Evolutionary conservation across 2,888 invertebrate species (phyloP), one percentile per base, ranked within the genome.

Genomic region (Lasioglossum oenotherae): DNA sequence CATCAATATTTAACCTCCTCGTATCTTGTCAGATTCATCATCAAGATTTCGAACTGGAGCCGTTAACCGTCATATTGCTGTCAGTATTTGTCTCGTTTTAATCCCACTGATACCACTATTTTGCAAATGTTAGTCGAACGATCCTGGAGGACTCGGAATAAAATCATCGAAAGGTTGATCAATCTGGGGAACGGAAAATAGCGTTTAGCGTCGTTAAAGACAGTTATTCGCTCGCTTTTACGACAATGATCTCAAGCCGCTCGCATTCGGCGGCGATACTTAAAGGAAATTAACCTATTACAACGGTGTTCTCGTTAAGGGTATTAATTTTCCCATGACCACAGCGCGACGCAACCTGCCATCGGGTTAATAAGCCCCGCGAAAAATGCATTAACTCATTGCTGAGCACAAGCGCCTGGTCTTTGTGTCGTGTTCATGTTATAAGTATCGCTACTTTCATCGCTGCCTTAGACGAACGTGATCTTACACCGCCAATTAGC

Each of bases 371-470:
- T 79, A 82, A 79, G 73, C 64, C 71, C 76, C 57, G 80, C 49
- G 81, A 85, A 89, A 85, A 89, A 87, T 85, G 85, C 89, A 89
- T 87, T 87, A 84, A 85, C 74, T 82, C 82, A 82, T 89, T 82
- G 85, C 53, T 14, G 35, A 71, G 78, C 27, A 46, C 76, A 31
- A 69, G 46, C n/a, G 2, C 60, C 27, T 14, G 46, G 31, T 67
- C 35, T 14, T 60, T 60, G 60, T 6, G 27, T 14, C 14, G 60
- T 4, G 31, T 16, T 60, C 60, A 0, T 16, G 60, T 60, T 31
- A 60, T 5, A 60, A 31, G 60, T 31, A 60, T 60, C 31, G 14
- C 27, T 27, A 27, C 60, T 5, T 60, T 4, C 60, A 14, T 60
- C 60, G 60, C 31, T 27, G 14, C 31, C 14, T 60, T 16, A 5